phyloP scores from a whole-genome alignment of 2,797 vertebrate species.

The Helarctos malayanus region DNA sequence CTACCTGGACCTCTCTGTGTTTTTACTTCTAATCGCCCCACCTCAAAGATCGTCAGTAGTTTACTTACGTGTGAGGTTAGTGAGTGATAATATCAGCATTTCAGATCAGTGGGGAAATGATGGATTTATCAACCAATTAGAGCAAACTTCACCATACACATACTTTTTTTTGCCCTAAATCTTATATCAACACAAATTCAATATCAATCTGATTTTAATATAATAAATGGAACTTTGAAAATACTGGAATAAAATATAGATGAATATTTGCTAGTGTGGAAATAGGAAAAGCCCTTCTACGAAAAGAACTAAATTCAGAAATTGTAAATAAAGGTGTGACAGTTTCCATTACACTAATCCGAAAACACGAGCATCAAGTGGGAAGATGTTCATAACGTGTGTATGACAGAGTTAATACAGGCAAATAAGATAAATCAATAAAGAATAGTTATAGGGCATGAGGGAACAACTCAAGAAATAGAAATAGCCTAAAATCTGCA shows the following conservation, averaged over 20 bases:
- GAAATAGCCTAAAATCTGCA: not conserved
- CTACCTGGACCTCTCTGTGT: not conserved
- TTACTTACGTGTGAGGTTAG: not conserved
- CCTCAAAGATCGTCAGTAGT: not conserved
- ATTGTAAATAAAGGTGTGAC: not conserved
- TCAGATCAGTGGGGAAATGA: not conserved
- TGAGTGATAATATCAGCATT: not conserved
- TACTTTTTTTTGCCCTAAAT: not conserved
- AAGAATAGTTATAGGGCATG: not conserved
- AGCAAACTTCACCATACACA: not conserved
- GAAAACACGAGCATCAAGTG: slow-evolving; percentile 42
- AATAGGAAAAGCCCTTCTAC: slow-evolving; percentile 34
- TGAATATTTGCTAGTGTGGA: slow-evolving; percentile 11
- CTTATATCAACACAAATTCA: slow-evolving; percentile 41
- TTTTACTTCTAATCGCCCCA: not conserved
- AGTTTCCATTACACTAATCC: not conserved
- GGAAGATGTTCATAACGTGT: not conserved
- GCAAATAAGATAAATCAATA: not conserved
- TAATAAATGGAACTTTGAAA: slow-evolving; percentile 35
- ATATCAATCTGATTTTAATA: not conserved
- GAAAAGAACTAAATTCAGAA: slow-evolving; percentile 43
- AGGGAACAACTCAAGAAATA: slow-evolving; percentile 17
- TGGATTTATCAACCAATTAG: slow-evolving; percentile 14
- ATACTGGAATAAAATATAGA: not conserved
- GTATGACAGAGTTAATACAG: slow-evolving; percentile 1